Evolutionary conservation across 2,797 vertebrate genomes (phyloP).

Genomic region (Champsocephalus esox): DNA sequence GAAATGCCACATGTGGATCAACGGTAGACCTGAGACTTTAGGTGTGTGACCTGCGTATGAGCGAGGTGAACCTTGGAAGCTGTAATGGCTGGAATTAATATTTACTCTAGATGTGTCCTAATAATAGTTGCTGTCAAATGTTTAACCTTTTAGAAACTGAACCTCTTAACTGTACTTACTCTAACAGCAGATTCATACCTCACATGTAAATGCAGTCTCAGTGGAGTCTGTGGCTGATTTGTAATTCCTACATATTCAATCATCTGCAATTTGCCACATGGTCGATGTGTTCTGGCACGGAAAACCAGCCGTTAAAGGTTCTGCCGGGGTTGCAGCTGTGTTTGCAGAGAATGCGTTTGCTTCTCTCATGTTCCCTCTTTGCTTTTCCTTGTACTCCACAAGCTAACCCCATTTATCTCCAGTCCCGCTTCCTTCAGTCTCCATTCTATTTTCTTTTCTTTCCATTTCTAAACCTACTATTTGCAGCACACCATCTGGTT

Average conservation of each 20-base stretch:
- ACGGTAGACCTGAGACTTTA: neutral
- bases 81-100: too few species aligned
- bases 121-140: too few species aligned
- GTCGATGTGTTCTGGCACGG: slow-evolving; percentile 61
- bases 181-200: neutral
- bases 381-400: slow-evolving; percentile 2
- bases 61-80: neutral
- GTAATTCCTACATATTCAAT: slow-evolving; percentile 63
- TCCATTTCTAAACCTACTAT: slow-evolving; percentile 19
- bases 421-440: slow-evolving; percentile 31
- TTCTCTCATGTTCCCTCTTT: slow-evolving; percentile 27
- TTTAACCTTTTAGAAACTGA: neutral
- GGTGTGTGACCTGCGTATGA: neutral
- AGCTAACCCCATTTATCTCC: slow-evolving; percentile 37
- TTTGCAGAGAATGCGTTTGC: slow-evolving; percentile 59
- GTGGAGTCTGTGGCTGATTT: slow-evolving; percentile 34
- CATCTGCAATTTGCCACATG: slow-evolving; percentile 59
- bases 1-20: neutral
- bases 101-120: too few species aligned
- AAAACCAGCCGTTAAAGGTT: slow-evolving; percentile 77
- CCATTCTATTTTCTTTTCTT: slow-evolving; percentile 23
- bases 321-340: slow-evolving; percentile 68
- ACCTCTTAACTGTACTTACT: neutral
- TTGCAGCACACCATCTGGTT: slow-evolving; percentile 23
- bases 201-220: neutral